Percentiles rank a stretch among this genome's conserved stretches.
These are phyloP conservation scores for Drosophila chauvacae DNA, from an alignment of 1,140 invertebrate species.

Conservation along the genomic window DNA sequence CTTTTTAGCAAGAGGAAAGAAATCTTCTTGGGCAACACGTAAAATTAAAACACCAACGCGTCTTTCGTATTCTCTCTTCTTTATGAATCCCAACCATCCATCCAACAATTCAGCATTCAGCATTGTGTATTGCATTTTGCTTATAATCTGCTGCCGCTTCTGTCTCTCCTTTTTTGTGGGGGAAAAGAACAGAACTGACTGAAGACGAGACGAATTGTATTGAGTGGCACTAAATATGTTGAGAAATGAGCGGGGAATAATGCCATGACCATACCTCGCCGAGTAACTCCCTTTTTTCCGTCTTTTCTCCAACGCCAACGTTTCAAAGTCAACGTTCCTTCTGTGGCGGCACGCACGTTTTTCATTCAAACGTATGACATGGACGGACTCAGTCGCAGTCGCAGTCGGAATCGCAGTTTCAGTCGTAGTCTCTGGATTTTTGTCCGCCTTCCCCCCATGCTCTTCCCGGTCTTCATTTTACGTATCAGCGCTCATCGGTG, in stretches of 20 bases:
- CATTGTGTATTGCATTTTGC: conserved; percentile 79
- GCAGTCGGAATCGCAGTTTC: conserved; percentile 38
- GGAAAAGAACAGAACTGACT: conserved; percentile 15
- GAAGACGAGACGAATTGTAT: conserved; percentile 75
- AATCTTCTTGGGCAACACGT: conserved; percentile 67
- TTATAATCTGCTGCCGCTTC: conserved; percentile 68
- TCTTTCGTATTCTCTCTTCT: conserved; percentile 38
- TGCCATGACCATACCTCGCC: conserved; percentile 51
- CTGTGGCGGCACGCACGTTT: conserved; percentile 84
- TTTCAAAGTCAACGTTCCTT: conserved; percentile 83
- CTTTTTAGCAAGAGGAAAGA: conserved; percentile 46
- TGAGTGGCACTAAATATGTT: conserved; percentile 82
- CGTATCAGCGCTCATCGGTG: conserved; percentile 81
- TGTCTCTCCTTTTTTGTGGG: conserved; percentile 22
- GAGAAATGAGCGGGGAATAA: conserved; percentile 72
- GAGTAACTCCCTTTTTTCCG: conserved; percentile 30
- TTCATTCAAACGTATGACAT: conserved; percentile 77
- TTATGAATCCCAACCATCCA: conserved; percentile 67
- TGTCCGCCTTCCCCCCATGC: conserved; percentile 1
- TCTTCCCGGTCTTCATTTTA: conserved; percentile 56
- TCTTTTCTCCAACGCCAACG: conserved; percentile 34
- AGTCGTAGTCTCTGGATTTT: conserved; percentile 44
- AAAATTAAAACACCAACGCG: conserved; percentile 81
- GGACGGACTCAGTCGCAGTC: conserved; percentile 60
- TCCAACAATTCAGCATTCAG: conserved; percentile 57